A percentile compares a stretch with the other conserved stretches of the same genome.
Evolutionary conservation across 2,797 vertebrate genomes (phyloP).

Genomic region (Sebastiscus albofasciatus): DNA sequence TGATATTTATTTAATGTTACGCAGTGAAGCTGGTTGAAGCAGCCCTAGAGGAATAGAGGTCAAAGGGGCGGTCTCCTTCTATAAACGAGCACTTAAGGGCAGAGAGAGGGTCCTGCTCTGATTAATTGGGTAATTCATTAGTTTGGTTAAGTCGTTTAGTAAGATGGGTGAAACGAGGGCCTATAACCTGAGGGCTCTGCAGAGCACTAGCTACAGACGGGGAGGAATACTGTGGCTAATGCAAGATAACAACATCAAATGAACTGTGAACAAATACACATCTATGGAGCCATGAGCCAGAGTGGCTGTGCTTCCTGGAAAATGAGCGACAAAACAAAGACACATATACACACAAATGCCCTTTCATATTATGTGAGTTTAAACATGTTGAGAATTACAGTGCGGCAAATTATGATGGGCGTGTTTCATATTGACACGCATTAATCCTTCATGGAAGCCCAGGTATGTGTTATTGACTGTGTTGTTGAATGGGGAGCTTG

Average conservation of each 20-base stretch:
- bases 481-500: slow-evolving; percentile 64
- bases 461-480: slow-evolving; percentile 70
- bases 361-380: slow-evolving; percentile 34
- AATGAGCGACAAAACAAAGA: slow-evolving; percentile 49
- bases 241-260: slow-evolving; percentile 79
- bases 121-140: slow-evolving; percentile 89
- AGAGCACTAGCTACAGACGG: slow-evolving; percentile 62
- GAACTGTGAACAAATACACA: slow-evolving; percentile 70
- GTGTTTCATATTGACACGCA: slow-evolving; percentile 61
- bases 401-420: slow-evolving; percentile 20
- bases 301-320: slow-evolving; percentile 50
- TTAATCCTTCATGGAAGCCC: slow-evolving; percentile 69
- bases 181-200: slow-evolving; percentile 75
- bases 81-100: slow-evolving; percentile 86
- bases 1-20: slow-evolving; percentile 86
- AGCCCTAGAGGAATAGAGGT: slow-evolving; percentile 82
- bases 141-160: slow-evolving; percentile 83
- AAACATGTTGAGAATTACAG: slow-evolving; percentile 34
- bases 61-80: slow-evolving; percentile 78
- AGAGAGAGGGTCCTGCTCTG: slow-evolving; percentile 81
- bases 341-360: slow-evolving; percentile 33
- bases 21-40: slow-evolving; percentile 77
- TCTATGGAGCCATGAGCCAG: slow-evolving; percentile 44
- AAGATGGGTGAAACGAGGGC: slow-evolving; percentile 72
- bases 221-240: slow-evolving; percentile 74